A percentile compares a stretch with the other conserved stretches of the same genome.
Conservation (phyloP, 1,140 invertebrate genomes). For the Mylabris phalerata region DNA sequence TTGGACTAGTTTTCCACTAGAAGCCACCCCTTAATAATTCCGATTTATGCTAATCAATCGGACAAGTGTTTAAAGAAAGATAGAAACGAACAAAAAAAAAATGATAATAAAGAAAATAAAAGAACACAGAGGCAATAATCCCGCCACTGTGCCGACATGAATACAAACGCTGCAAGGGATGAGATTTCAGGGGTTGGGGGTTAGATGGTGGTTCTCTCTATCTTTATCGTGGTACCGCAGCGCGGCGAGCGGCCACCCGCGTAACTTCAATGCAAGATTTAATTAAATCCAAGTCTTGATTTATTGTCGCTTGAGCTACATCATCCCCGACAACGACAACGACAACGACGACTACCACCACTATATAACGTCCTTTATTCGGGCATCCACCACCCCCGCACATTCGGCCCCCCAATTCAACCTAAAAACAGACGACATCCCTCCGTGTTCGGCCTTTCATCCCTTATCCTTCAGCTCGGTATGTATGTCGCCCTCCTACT, state of each 20-base stretch:
- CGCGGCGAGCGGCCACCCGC: constrained; percentile 44
- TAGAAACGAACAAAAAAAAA: no score
- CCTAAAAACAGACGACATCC: neutral
- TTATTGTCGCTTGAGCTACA: constrained; percentile 48
- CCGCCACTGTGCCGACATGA: no score
- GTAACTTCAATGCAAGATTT: constrained; percentile 48
- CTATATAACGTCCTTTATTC: constrained; percentile 21
- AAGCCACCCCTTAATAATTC: no score
- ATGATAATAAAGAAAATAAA: no score
- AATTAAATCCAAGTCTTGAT: constrained; percentile 52
- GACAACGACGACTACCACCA: neutral
- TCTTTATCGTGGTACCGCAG: constrained; percentile 38
- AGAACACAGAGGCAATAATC: no score
- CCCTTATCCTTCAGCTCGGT: constrained; percentile 21
- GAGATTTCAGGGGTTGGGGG: neutral
- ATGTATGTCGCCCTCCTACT: neutral
- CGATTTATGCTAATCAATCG: no score
- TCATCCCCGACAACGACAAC: neutral
- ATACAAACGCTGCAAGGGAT: no score
- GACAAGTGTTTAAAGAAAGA: no score
- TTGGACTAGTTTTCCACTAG: no score
- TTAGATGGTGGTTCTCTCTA: constrained; percentile 9
- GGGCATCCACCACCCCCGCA: constrained; percentile 11
- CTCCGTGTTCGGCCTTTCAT: constrained; percentile 10
- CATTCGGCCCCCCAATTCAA: constrained; percentile 14